Evolutionary conservation across 2,797 vertebrate genomes (phyloP), one percentile per base, ranked within the genome.

Genomic region (Potorous gilbertii): DNA sequence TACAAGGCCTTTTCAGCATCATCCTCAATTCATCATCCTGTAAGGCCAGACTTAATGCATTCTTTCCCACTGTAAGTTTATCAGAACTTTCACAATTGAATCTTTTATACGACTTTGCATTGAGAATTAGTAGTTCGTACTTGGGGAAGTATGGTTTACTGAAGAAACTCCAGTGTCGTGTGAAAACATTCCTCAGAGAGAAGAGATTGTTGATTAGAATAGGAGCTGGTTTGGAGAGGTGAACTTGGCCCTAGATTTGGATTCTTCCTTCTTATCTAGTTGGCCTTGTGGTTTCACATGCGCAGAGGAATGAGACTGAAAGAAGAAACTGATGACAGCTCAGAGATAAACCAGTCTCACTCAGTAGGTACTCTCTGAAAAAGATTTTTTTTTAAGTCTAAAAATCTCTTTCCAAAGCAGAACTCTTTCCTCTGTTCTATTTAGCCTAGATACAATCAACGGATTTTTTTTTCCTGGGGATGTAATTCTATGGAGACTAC

Each of bases 181-280:
- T 96, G 90, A 4, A 95, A 54, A 90, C 74, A 89, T 91, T 96
- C 92, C 31, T 11, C 54, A 54, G 18, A 94, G 94, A 95, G 62
- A 94, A 95, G 95, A 91, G 46, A 55, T 95, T 94, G 28, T n/a
- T 92, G 87, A 91, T 56, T 96, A 3, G 91, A 95, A 97, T 95
- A 92, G 92, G n/a, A 95, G 46, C 9, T 57, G 93, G 16, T 96
- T 98, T 90, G 93, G 56, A 59, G 29, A 94, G 28, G 66, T 95
- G 55, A 87, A 91, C 96, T 96, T 96, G 94, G 31, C 92, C 94
- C 34, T 56, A 91, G 93, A 62, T 28, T 95, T 50, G 40, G 29
- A 95, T 46, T 96, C 29, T 59, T 81, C 74, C 28, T 96, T 24
- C 34, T 56, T n/a, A 90, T 74, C 27, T 24, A 93, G 31, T 96